phyloP scores from a whole-genome alignment of 2,797 vertebrate species.

The Arctocebus calabarensis region DNA sequence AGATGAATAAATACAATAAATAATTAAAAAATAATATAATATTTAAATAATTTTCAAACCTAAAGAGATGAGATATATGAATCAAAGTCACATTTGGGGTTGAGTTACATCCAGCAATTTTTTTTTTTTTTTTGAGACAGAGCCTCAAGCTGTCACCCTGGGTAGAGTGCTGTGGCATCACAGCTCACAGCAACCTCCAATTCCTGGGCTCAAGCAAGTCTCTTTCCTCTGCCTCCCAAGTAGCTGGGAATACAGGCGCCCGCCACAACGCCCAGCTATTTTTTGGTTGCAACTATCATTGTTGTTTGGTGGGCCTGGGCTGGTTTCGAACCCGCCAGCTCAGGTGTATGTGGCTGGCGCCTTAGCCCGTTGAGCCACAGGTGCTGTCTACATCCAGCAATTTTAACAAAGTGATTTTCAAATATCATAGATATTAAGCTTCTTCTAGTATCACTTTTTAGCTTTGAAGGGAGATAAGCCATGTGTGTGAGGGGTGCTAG shows the following conservation, averaged over 20 bases:
- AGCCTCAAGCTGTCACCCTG: too few species aligned
- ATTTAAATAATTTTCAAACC: slow-evolving; percentile 38
- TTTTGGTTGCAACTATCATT: too few species aligned
- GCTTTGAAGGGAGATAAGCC: not conserved
- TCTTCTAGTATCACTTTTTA: not conserved
- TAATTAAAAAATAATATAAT: not conserved
- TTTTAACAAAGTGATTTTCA: slow-evolving; percentile 29
- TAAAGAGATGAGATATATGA: not conserved
- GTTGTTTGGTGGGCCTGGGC: too few species aligned
- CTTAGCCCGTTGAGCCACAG: too few species aligned
- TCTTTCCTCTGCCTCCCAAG: too few species aligned
- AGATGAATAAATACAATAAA: slow-evolving; percentile 36
- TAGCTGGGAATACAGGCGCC: too few species aligned
- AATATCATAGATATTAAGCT: not conserved
- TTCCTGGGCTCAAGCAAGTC: too few species aligned
- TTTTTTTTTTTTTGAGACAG: not conserved
- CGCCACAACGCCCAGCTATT: too few species aligned
- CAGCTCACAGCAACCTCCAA: too few species aligned
- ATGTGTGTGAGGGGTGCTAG: not conserved
- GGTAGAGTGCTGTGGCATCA: too few species aligned
- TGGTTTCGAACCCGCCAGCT: too few species aligned
- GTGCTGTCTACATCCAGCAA: not conserved
- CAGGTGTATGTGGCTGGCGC: too few species aligned
- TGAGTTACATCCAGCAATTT: not conserved
- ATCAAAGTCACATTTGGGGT: not conserved